Percentiles rank a stretch among this genome's conserved stretches.
These are phyloP conservation scores for Machimus atricapillus DNA, from an alignment of 2,888 invertebrate genomes.

Conservation along the genomic window DNA sequence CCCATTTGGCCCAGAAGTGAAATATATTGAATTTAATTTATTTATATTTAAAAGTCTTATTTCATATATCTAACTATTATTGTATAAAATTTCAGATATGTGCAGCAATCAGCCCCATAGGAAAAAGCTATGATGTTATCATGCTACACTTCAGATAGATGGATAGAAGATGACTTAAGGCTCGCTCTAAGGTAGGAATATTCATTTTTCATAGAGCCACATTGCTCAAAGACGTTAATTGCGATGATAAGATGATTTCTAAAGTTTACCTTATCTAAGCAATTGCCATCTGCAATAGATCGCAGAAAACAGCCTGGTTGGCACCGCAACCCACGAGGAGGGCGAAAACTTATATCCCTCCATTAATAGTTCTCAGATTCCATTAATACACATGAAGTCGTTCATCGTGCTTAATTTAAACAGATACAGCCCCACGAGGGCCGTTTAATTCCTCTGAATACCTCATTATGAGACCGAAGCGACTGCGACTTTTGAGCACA, in stretches of 20 bases:
- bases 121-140: no score
- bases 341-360: neutral
- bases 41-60: no score
- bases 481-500: neutral
- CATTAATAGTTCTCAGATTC: slow-evolving; percentile 4
- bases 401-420: neutral
- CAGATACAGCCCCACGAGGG: neutral
- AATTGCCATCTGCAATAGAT: neutral
- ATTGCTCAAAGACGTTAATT: neutral
- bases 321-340: neutral
- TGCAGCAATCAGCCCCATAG: no score
- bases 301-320: neutral
- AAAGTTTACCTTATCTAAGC: neutral
- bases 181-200: neutral
- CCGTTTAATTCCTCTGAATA: neutral
- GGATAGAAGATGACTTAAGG: neutral
- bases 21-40: no score
- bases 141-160: neutral
- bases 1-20: no score
- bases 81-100: no score
- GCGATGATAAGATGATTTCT: neutral
- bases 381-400: neutral
- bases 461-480: neutral
- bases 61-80: no score
- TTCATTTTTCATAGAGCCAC: neutral